These are phyloP conservation scores for Malurus melanocephalus DNA, from an alignment of 2,113 vertebrate species.

Conservation along the genomic window DNA sequence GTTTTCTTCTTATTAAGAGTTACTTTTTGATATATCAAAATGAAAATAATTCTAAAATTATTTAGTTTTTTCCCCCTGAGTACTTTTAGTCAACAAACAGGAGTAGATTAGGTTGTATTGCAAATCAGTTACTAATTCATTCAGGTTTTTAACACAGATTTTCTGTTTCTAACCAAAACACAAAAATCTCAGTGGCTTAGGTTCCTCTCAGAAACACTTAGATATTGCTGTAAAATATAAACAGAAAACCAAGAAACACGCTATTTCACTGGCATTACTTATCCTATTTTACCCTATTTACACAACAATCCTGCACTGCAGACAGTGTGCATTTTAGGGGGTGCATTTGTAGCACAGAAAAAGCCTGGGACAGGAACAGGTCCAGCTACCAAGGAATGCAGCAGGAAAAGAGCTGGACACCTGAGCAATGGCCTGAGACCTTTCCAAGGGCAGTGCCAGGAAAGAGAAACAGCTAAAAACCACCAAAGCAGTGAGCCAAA, in stretches of 20 bases:
- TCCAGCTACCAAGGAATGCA: not conserved
- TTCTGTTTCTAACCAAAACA: not conserved
- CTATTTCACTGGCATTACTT: not conserved
- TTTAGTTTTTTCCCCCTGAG: not conserved
- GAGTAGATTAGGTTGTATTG: not conserved
- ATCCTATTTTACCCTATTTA: too few species aligned
- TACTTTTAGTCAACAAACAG: not conserved
- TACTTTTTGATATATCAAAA: not conserved
- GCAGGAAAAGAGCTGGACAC: too few species aligned
- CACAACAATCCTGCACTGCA: not conserved
- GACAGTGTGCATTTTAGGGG: too few species aligned
- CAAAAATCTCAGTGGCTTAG: not conserved
- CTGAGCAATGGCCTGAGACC: not conserved
- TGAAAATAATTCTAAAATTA: not conserved
- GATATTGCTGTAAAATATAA: not conserved
- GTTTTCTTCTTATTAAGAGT: not conserved
- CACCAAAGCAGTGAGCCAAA: not conserved
- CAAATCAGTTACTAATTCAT: not conserved
- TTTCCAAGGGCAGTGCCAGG: not conserved
- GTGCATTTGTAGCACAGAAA: accelerated
- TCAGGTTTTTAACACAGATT: not conserved
- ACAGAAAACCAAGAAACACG: not conserved
- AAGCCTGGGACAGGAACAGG: not conserved
- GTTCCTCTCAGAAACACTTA: not conserved
- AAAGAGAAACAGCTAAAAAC: not conserved